phyloP scores from a whole-genome alignment of 1,140 invertebrate species.

The Penaeus indicus region DNA sequence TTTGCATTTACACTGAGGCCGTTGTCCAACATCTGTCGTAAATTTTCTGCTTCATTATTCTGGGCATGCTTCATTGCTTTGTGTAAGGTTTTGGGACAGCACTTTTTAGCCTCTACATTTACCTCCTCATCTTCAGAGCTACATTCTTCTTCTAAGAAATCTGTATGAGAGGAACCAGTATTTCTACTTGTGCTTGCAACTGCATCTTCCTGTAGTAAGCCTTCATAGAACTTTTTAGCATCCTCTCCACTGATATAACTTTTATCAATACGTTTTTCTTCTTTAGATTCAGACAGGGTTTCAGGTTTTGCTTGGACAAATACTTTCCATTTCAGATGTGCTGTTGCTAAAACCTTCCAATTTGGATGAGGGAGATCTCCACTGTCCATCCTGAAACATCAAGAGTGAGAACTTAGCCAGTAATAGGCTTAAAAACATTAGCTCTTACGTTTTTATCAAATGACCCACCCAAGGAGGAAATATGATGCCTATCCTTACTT shows the following conservation, averaged over 20 bases:
- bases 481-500: too few species aligned
- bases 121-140: not conserved
- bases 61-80: slow-evolving; percentile 36
- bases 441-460: too few species aligned
- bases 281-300: not conserved
- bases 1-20: slow-evolving; percentile 44
- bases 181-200: not conserved
- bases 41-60: slow-evolving; percentile 15
- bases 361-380: slow-evolving; percentile 29
- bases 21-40: slow-evolving; percentile 17
- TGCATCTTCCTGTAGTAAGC: not conserved
- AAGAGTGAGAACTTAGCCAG: too few species aligned
- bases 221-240: slow-evolving; percentile 35
- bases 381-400: slow-evolving; percentile 10
- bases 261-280: not conserved
- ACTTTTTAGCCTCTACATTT: not conserved
- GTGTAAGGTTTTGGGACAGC: not conserved
- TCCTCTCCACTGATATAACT: slow-evolving; percentile 23
- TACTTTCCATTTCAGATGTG: slow-evolving; percentile 46
- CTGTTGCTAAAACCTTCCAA: slow-evolving; percentile 46
- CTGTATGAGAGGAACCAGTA: not conserved
- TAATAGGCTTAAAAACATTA: too few species aligned
- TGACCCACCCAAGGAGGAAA: too few species aligned
- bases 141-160: not conserved
- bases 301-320: slow-evolving; percentile 40